Evolutionary conservation across 2,797 vertebrate genomes (phyloP).

Genomic region (Clarias pachynema): DNA sequence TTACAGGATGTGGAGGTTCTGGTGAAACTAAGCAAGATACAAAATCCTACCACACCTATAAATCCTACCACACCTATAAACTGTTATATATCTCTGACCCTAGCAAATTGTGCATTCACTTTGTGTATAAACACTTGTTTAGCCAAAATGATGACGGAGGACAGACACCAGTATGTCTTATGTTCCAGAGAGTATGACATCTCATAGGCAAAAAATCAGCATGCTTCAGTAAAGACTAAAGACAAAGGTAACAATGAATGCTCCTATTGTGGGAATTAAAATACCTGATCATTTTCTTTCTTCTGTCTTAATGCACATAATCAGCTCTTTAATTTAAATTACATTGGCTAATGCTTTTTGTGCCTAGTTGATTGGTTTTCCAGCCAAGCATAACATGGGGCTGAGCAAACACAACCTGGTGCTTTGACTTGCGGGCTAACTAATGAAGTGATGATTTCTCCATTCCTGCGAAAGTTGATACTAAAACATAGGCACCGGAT

Average conservation of each 20-base stretch:
- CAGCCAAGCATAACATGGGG: slow-evolving; percentile 3
- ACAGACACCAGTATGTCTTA: no score
- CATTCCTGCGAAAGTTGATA: neutral
- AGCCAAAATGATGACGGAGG: neutral
- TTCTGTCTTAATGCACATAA: slow-evolving; percentile 3
- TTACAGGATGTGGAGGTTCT: neutral
- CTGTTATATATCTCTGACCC: neutral
- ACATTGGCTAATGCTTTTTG: neutral
- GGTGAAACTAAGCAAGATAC: neutral
- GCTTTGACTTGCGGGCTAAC: neutral
- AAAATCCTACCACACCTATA: no score
- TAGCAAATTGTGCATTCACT: neutral
- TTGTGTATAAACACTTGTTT: neutral
- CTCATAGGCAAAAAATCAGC: neutral
- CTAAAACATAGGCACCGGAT: neutral
- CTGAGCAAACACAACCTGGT: neutral
- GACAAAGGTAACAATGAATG: neutral
- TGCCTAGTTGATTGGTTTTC: neutral
- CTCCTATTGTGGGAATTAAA: neutral
- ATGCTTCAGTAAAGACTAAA: neutral
- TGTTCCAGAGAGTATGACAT: neutral
- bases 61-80: no score
- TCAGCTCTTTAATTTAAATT: neutral
- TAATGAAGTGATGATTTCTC: slow-evolving; percentile 10
- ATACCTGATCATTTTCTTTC: neutral